A percentile compares a stretch with the other conserved stretches of the same genome.
These are phyloP conservation scores for Ectobius pallidus DNA, from an alignment of 2,888 invertebrate species.

Conservation along the genomic window DNA sequence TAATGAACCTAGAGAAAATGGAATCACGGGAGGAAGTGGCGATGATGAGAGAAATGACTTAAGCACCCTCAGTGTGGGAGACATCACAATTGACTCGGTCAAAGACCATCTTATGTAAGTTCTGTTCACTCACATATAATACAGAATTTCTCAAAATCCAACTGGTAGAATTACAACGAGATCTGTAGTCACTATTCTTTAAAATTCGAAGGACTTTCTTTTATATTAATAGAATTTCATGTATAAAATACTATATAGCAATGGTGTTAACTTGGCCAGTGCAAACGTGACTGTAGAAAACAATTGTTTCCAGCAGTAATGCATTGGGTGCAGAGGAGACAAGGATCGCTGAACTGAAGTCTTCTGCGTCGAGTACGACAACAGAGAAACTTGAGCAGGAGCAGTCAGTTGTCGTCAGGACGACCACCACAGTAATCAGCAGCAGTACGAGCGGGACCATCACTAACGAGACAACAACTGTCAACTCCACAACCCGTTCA, in stretches of 20 bases:
- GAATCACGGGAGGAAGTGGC: slow-evolving; percentile 48
- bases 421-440: slow-evolving; percentile 35
- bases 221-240: background rate
- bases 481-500: slow-evolving; percentile 31
- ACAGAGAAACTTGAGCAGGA: slow-evolving; percentile 29
- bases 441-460: slow-evolving; percentile 25
- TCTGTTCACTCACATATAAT: background rate
- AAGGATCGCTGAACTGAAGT: slow-evolving; percentile 28
- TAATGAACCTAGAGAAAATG: slow-evolving; percentile 42
- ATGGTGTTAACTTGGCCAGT: too few relatives aligned
- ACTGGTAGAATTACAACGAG: too few relatives aligned
- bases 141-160: too few relatives aligned
- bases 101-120: slow-evolving; percentile 73
- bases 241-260: background rate
- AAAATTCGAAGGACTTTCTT: background rate
- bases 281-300: too few relatives aligned
- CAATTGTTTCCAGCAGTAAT: background rate
- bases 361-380: slow-evolving; percentile 30
- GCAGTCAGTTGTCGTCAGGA: slow-evolving; percentile 38
- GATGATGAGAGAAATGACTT: slow-evolving; percentile 60
- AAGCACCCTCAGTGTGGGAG: slow-evolving; percentile 66
- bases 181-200: background rate
- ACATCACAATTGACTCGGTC: slow-evolving; percentile 94
- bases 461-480: slow-evolving; percentile 31
- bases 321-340: slow-evolving; percentile 32